Conservation (phyloP, 2,888 invertebrate genomes). For the Melitaea athalia region DNA sequence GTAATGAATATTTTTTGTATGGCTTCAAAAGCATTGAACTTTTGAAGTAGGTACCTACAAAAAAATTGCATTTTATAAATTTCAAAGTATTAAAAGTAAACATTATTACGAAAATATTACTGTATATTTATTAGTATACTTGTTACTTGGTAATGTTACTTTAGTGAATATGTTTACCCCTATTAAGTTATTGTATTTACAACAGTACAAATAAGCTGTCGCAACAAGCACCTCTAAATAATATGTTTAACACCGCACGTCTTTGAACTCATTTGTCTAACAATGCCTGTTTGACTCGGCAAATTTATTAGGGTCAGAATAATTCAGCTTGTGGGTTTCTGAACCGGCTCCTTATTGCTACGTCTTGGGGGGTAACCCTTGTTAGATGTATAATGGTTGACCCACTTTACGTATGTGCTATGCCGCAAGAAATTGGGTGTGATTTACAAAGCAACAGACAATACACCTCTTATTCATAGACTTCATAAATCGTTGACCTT, state of each 20-base stretch:
- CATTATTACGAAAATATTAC: background rate
- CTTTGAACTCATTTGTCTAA: constrained; percentile 72
- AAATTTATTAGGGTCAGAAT: constrained; percentile 81
- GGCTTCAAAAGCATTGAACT: background rate
- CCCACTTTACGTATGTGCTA: constrained; percentile 69
- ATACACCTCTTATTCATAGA: constrained; percentile 44
- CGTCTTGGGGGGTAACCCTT: constrained; percentile 73
- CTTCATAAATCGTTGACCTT: constrained; percentile 3
- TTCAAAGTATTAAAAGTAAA: too few relatives aligned
- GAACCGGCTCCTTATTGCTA: constrained; percentile 75
- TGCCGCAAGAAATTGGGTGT: constrained; percentile 61
- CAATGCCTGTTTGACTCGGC: constrained; percentile 74
- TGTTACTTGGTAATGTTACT: background rate
- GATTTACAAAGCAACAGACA: constrained; percentile 67
- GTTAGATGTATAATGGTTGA: constrained; percentile 78
- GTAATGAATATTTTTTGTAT: too few relatives aligned
- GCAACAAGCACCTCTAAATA: constrained; percentile 42
- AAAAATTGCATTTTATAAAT: background rate
- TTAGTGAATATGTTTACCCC: background rate
- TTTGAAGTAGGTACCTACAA: background rate
- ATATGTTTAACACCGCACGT: constrained; percentile 47
- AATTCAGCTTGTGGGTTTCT: constrained; percentile 78
- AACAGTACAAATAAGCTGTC: constrained; percentile 44
- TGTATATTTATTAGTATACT: background rate
- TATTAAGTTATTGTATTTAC: constrained; percentile 26